Conservation (phyloP, 2,113 vertebrate genomes). For the Thryonomys swinderianus region DNA sequence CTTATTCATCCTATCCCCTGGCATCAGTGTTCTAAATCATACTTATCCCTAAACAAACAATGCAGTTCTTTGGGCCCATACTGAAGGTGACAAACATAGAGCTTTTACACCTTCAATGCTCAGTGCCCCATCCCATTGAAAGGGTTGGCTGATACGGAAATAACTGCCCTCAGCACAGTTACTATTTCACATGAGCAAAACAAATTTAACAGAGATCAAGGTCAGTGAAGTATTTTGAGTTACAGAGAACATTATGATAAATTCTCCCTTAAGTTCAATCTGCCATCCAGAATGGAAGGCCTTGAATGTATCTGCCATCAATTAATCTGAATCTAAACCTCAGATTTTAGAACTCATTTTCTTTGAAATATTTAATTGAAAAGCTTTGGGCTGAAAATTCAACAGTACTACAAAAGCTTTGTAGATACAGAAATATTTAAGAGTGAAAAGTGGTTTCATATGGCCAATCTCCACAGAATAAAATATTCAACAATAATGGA, state of each 20-base stretch:
- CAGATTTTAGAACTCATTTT: not conserved
- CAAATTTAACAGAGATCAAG: not conserved
- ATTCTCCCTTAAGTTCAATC: conserved; percentile 8
- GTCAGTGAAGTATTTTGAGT: not conserved
- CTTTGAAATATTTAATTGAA: conserved; percentile 39
- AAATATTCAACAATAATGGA: conserved; percentile 32
- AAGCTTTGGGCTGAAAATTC: conserved; percentile 15
- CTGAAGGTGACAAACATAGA: not conserved
- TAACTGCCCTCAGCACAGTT: not conserved
- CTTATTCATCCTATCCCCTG: not conserved
- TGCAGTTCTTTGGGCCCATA: not conserved
- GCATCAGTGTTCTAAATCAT: not conserved
- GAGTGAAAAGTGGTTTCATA: not conserved
- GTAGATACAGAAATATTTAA: not conserved
- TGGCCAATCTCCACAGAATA: not conserved
- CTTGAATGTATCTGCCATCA: not conserved
- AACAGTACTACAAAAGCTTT: not conserved
- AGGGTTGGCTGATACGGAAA: not conserved
- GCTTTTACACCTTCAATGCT: not conserved
- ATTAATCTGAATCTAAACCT: not conserved
- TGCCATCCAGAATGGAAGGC: not conserved
- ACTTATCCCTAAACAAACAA: not conserved
- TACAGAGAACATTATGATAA: not conserved
- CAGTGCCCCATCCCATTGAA: not conserved
- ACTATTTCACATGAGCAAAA: not conserved